phyloP scores from a whole-genome alignment of 2,888 invertebrate species.

The Ornithoptera alexandrae region DNA sequence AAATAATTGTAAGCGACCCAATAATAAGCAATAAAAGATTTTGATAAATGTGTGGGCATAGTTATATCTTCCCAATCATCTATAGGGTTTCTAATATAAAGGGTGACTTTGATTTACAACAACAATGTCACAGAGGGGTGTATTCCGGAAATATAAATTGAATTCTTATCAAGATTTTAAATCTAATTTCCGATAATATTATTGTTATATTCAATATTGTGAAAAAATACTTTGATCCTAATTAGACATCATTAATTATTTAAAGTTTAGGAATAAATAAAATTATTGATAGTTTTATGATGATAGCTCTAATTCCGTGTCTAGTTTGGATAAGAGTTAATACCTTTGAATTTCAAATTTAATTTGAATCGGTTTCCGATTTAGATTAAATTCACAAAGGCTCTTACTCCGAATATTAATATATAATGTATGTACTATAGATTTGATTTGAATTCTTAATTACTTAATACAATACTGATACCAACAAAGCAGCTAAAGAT shows the following conservation, averaged over 20 bases:
- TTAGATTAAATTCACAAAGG: too few species aligned
- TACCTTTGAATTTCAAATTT: too few species aligned
- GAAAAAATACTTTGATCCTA: not conserved
- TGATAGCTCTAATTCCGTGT: too few species aligned
- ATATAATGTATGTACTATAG: too few species aligned
- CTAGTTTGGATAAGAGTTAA: too few species aligned
- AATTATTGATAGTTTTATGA: too few species aligned
- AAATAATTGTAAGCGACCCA: slow-evolving; percentile 27
- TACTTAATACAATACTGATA: too few species aligned
- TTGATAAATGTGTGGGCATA: slow-evolving; percentile 49
- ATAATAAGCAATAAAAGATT: slow-evolving; percentile 40
- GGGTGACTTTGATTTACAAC: slow-evolving; percentile 71
- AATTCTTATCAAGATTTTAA: slow-evolving; percentile 63
- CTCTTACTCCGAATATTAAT: too few species aligned
- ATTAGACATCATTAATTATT: not conserved
- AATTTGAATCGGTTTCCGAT: too few species aligned
- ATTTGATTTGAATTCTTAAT: too few species aligned
- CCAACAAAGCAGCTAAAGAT: too few species aligned
- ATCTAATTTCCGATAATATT: slow-evolving; percentile 26
- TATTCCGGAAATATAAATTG: slow-evolving; percentile 63
- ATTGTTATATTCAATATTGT: not conserved
- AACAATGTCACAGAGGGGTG: slow-evolving; percentile 50
- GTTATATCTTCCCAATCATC: slow-evolving; percentile 44
- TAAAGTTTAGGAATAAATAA: not conserved
- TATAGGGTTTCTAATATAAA: slow-evolving; percentile 42